These are phyloP conservation scores for Lycaon pictus DNA, from an alignment of 2,113 vertebrate genomes.

Conservation along the genomic window DNA sequence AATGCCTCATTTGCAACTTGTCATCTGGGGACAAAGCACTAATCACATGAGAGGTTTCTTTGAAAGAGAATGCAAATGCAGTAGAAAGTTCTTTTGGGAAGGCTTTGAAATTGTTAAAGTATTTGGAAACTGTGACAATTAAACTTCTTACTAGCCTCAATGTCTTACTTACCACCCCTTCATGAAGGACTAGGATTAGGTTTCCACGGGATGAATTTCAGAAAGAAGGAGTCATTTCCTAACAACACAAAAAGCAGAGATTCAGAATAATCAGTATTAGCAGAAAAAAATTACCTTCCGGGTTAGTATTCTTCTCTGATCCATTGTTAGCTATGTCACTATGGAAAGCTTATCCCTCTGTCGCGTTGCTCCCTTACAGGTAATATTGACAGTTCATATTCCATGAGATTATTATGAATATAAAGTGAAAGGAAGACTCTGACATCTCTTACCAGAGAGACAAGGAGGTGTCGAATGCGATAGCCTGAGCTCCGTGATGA, in stretches of 20 bases:
- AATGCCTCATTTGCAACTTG: conserved; percentile 78
- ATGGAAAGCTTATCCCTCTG: background rate
- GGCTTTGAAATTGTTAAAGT: conserved; percentile 33
- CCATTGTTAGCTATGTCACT: background rate
- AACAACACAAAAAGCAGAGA: background rate
- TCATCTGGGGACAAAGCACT: conserved; percentile 74
- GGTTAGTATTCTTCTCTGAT: background rate
- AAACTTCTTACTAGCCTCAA: background rate
- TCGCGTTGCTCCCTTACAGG: background rate
- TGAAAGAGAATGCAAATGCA: conserved; percentile 62
- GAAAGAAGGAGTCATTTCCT: background rate
- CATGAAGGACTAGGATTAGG: background rate
- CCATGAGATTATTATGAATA: background rate
- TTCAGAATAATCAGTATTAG: conserved; percentile 52
- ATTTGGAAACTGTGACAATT: conserved; percentile 61
- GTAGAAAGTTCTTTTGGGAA: conserved; percentile 15
- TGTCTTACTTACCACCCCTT: background rate
- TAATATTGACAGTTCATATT: background rate
- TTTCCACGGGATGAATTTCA: conserved; percentile 43
- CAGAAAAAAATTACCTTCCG: background rate
- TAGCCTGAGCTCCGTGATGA: background rate
- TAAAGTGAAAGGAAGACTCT: background rate
- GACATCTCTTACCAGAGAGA: background rate
- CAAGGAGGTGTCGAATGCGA: background rate
- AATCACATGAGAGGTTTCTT: conserved; percentile 70